Evolutionary conservation across 2,888 invertebrate genomes (phyloP).

Genomic region (Fragum sueziense): DNA sequence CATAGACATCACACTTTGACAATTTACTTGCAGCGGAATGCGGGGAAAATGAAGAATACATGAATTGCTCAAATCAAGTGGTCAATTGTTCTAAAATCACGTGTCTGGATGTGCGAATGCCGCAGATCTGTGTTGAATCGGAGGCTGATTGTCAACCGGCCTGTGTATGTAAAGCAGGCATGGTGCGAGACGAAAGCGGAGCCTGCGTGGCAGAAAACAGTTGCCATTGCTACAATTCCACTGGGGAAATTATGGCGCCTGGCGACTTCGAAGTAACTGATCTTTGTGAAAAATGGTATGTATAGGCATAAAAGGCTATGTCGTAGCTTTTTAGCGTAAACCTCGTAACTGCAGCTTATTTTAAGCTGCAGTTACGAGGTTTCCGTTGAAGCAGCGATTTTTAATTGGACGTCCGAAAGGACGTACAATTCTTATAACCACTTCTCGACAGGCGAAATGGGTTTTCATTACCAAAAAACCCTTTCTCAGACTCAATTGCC

Average conservation of each 20-base stretch:
- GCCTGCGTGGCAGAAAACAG: background rate
- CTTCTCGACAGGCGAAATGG: too few species aligned
- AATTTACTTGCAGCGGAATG: background rate
- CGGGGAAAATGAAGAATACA: background rate
- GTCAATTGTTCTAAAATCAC: slow-evolving; percentile 6
- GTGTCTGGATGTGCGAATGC: background rate
- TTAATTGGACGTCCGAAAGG: too few species aligned
- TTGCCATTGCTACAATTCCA: background rate
- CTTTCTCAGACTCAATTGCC: too few species aligned
- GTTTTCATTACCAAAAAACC: too few species aligned
- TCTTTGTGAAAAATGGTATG: background rate
- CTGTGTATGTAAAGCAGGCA: background rate
- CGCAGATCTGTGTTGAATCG: background rate
- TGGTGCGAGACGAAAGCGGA: background rate
- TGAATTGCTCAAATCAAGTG: background rate
- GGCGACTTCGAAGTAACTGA: background rate
- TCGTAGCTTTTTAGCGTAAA: background rate
- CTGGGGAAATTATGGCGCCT: background rate
- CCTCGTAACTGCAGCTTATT: too few species aligned
- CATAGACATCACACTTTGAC: too few species aligned
- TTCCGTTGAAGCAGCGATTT: too few species aligned
- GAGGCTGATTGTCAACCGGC: background rate
- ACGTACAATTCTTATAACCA: too few species aligned
- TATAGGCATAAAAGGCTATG: background rate
- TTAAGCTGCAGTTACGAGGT: too few species aligned